Evolutionary conservation across 2,113 vertebrate species (phyloP).

Genomic region (Eubucco bourcierii): DNA sequence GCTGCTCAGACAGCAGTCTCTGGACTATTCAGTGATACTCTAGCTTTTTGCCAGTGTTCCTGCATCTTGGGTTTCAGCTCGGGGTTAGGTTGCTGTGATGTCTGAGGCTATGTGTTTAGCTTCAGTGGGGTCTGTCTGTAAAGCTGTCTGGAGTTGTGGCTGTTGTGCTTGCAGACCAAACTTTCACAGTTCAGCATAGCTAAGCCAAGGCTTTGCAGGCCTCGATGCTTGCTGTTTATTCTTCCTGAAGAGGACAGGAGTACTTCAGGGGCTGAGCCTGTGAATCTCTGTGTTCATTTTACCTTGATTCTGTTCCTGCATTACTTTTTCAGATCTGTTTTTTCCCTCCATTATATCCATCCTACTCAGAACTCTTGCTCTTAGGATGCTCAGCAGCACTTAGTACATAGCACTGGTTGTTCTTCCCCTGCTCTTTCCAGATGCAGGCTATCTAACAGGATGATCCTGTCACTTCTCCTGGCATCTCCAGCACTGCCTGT

Average conservation of each 20-base stretch:
- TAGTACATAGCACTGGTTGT: background rate
- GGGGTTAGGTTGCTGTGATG: fast-evolving
- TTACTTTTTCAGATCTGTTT: background rate
- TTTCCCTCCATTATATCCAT: background rate
- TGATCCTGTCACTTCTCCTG: background rate
- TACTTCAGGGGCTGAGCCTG: background rate
- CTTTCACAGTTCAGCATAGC: background rate
- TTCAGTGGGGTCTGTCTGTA: background rate
- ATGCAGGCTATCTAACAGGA: background rate
- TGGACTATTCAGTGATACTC: background rate
- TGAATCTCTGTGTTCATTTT: background rate
- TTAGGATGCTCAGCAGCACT: background rate
- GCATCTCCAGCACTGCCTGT: background rate
- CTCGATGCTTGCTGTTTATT: background rate
- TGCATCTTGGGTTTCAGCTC: background rate
- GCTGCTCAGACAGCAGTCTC: background rate
- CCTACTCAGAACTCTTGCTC: background rate
- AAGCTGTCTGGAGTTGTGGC: background rate
- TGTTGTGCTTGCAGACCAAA: background rate
- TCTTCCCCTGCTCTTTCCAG: background rate
- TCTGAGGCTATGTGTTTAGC: background rate
- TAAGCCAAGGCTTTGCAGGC: background rate
- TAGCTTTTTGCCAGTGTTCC: background rate
- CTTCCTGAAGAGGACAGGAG: fast-evolving
- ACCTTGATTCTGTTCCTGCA: background rate